These are phyloP conservation scores for Dicyrtomina minuta DNA, from an alignment of 2,888 invertebrate genomes.

Conservation along the genomic window DNA sequence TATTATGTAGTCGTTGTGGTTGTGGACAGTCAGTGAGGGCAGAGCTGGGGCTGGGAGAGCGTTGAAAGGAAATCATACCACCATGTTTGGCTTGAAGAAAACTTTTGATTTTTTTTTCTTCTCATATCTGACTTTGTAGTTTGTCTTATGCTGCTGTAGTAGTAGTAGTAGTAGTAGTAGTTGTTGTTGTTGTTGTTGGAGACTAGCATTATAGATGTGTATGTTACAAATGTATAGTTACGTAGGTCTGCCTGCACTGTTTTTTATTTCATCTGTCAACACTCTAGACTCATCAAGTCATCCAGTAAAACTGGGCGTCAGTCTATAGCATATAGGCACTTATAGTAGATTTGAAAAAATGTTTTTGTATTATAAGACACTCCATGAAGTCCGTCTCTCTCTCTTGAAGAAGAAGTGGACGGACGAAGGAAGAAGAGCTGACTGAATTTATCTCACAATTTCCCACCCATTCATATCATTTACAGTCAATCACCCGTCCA, in stretches of 20 bases:
- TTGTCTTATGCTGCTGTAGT: background rate
- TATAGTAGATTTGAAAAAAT: conserved; percentile 18
- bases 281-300: conserved; percentile 36
- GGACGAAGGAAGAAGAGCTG: background rate
- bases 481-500: conserved; percentile 43
- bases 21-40: no score
- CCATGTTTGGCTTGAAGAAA: conserved; percentile 26
- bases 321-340: conserved; percentile 5
- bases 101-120: conserved; percentile 1
- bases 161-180: no score
- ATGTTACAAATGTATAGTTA: background rate
- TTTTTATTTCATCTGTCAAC: conserved; percentile 39
- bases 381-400: conserved; percentile 36
- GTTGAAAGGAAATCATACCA: conserved; percentile 15
- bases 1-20: no score
- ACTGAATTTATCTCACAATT: conserved; percentile 37
- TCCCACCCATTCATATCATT: conserved; percentile 44
- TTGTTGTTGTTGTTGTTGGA: background rate
- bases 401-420: conserved; percentile 22
- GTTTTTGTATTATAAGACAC: conserved; percentile 30
- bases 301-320: conserved; percentile 20
- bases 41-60: no score
- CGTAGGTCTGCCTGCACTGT: background rate
- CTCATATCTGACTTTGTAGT: background rate
- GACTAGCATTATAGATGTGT: background rate